These are phyloP conservation scores for Notechis scutatus DNA, from an alignment of 2,113 vertebrate species.

Conservation along the genomic window DNA sequence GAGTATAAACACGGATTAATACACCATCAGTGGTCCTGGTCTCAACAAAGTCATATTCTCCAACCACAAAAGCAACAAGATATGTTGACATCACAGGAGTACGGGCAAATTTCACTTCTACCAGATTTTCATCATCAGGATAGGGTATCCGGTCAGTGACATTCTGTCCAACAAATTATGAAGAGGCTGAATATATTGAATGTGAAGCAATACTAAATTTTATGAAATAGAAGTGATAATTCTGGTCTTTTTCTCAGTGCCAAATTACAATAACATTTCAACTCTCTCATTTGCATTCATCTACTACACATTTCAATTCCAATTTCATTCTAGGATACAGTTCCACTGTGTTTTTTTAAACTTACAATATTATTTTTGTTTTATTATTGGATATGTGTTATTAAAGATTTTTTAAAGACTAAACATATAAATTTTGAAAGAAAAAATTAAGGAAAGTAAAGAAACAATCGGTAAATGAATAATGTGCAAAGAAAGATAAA, in stretches of 20 bases:
- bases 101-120: conserved; percentile 92
- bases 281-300: not conserved
- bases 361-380: not conserved
- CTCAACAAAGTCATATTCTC: conserved; percentile 96
- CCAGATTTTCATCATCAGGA: conserved; percentile 86
- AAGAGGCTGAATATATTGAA: not conserved
- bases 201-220: not conserved
- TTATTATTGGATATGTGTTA: not conserved
- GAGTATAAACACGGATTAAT: conserved; percentile 92
- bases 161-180: conserved; percentile 72
- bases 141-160: conserved; percentile 88
- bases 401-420: not conserved
- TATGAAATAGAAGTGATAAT: not conserved
- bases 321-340: not conserved
- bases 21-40: conserved; percentile 88
- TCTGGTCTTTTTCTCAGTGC: not conserved
- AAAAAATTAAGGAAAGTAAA: not conserved
- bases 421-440: not conserved
- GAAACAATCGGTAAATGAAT: not conserved
- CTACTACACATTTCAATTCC: not conserved
- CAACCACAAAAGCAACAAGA: conserved; percentile 95
- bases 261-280: not conserved
- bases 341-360: not conserved
- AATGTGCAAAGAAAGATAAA: not conserved
- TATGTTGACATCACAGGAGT: conserved; percentile 97